A percentile compares a stretch with the other conserved stretches of the same genome.
These are phyloP conservation scores for Cantharis rufa DNA, from an alignment of 2,888 invertebrate species.

Conservation along the genomic window DNA sequence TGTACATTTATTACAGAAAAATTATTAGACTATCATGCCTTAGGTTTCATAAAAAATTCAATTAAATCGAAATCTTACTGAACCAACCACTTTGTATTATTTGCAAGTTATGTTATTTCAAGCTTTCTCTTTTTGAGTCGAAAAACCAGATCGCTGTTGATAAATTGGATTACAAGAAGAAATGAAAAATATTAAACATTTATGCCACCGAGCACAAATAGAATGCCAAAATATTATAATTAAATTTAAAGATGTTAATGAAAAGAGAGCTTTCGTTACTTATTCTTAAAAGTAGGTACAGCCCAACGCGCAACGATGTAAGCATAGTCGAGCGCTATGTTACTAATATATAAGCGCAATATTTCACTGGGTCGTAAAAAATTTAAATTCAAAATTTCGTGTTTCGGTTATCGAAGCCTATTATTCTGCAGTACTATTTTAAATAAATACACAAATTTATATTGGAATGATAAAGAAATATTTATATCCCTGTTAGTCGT, in stretches of 20 bases:
- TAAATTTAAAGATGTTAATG: background rate
- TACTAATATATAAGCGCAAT: background rate
- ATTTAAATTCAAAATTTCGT: background rate
- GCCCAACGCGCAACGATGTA: no score
- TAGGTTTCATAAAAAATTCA: background rate
- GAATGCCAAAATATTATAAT: background rate
- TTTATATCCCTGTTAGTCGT: slow-evolving; percentile 24
- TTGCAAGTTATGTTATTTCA: no score
- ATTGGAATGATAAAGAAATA: slow-evolving; percentile 3
- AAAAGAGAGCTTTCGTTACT: background rate
- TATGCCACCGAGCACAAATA: background rate
- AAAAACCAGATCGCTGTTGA: background rate
- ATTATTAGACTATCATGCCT: background rate
- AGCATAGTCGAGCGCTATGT: background rate
- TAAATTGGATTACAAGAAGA: background rate
- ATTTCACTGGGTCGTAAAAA: background rate
- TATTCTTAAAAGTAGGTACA: background rate
- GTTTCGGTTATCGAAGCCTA: background rate
- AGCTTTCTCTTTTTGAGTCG: background rate
- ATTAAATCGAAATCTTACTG: background rate
- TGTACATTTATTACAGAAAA: background rate
- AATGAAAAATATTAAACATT: background rate
- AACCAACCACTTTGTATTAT: background rate
- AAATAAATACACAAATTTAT: background rate
- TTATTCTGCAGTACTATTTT: background rate